A percentile compares a stretch with the other conserved stretches of the same genome.
phyloP scores from a whole-genome alignment of 2,888 invertebrate genomes.

The Stegana nigrithorax region DNA sequence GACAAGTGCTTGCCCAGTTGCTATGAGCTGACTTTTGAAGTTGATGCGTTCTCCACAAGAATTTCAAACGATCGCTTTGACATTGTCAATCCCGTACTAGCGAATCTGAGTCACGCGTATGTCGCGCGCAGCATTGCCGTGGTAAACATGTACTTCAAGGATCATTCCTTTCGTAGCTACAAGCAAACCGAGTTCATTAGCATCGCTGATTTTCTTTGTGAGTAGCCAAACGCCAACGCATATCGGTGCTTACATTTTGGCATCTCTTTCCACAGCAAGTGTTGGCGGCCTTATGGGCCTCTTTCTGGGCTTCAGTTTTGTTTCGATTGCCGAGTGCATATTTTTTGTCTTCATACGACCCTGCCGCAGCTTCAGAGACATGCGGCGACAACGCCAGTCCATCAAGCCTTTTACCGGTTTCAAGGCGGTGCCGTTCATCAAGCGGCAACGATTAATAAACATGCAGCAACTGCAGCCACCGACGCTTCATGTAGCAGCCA shows the following conservation, averaged over 20 bases:
- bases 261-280: conserved; percentile 66
- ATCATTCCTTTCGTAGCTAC: conserved; percentile 77
- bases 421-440: background rate
- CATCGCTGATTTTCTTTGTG: conserved; percentile 83
- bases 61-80: conserved; percentile 64
- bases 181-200: conserved; percentile 84
- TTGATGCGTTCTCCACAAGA: conserved; percentile 73
- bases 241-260: background rate
- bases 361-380: conserved; percentile 55
- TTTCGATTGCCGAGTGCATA: conserved; percentile 80
- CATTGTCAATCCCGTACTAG: conserved; percentile 34
- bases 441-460: no score
- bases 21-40: conserved; percentile 77
- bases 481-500: background rate
- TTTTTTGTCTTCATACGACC: conserved; percentile 78
- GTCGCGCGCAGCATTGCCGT: conserved; percentile 75
- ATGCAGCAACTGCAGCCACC: background rate
- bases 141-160: conserved; percentile 79
- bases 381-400: conserved; percentile 26
- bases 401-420: background rate
- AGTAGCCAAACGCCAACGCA: conserved; percentile 65
- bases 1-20: conserved; percentile 78
- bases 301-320: conserved; percentile 85
- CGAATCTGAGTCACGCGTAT: conserved; percentile 40
- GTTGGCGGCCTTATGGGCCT: conserved; percentile 84